A percentile compares a stretch with the other conserved stretches of the same genome.
These are phyloP conservation scores for Enteromius afrohamiltoni DNA, from an alignment of 2,797 vertebrate genomes.

Conservation along the genomic window DNA sequence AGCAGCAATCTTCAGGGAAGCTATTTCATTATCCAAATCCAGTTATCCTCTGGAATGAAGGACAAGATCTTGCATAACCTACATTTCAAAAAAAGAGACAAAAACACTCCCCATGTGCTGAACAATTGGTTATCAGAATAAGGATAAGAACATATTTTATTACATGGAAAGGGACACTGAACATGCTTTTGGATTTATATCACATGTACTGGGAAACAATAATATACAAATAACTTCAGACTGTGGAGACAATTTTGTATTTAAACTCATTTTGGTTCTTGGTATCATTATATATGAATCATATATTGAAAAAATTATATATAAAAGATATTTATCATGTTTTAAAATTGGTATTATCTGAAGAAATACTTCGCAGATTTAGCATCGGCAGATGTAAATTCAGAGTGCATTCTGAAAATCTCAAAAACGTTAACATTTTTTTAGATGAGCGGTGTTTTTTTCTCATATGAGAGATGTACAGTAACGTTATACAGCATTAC, in stretches of 20 bases:
- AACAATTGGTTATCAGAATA: conserved; percentile 50
- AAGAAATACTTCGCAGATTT: background rate
- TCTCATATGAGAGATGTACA: background rate
- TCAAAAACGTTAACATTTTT: background rate
- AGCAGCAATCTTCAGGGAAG: conserved; percentile 72
- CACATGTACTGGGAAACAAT: background rate
- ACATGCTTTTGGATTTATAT: conserved; percentile 5
- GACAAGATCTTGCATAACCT: conserved; percentile 73
- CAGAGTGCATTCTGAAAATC: background rate
- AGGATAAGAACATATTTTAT: background rate
- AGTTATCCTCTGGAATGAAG: conserved; percentile 68
- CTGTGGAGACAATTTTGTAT: background rate
- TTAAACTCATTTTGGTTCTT: background rate
- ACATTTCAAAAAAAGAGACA: conserved; percentile 69
- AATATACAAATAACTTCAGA: background rate
- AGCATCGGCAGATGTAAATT: background rate
- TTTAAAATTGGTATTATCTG: conserved; percentile 26
- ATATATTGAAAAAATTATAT: too few relatives aligned
- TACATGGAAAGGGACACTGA: background rate
- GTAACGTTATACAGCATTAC: background rate
- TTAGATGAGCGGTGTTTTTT: too few relatives aligned
- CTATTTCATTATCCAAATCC: conserved; percentile 71
- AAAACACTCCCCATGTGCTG: conserved; percentile 71
- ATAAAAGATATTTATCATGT: background rate
- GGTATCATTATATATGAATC: background rate